A percentile compares a stretch with the other conserved stretches of the same genome.
phyloP scores from a whole-genome alignment of 2,888 invertebrate species.

The Oligia fasciuncula region DNA sequence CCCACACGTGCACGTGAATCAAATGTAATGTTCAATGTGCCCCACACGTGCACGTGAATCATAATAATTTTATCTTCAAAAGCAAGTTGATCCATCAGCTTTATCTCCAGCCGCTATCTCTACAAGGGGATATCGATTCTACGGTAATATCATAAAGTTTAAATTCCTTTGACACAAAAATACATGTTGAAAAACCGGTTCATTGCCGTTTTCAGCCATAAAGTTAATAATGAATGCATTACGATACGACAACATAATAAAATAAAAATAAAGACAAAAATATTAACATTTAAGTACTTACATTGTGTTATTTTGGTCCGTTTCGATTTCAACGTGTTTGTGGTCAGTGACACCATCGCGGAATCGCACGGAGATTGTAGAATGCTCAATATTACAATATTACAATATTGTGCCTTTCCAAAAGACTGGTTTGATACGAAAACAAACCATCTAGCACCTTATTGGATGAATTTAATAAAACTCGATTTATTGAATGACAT shows the following conservation, averaged over 20 bases:
- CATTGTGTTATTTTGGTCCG: slow-evolving; percentile 52
- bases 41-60: slow-evolving; percentile 45
- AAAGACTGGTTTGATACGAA: slow-evolving; percentile 20
- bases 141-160: slow-evolving; percentile 8
- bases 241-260: slow-evolving; percentile 40
- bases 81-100: slow-evolving; percentile 73
- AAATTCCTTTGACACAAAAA: slow-evolving; percentile 9
- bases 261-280: slow-evolving; percentile 27
- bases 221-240: slow-evolving; percentile 49
- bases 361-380: slow-evolving; percentile 11
- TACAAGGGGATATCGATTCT: slow-evolving; percentile 28
- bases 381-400: not conserved
- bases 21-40: not conserved
- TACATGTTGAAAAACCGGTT: slow-evolving; percentile 42
- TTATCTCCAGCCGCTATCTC: slow-evolving; percentile 61
- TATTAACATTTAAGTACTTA: slow-evolving; percentile 39
- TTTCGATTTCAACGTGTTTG: slow-evolving; percentile 23
- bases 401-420: slow-evolving; percentile 13
- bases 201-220: slow-evolving; percentile 52
- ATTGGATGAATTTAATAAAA: slow-evolving; percentile 22
- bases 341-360: slow-evolving; percentile 39
- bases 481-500: slow-evolving; percentile 18
- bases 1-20: slow-evolving; percentile 32
- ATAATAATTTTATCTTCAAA: slow-evolving; percentile 67
- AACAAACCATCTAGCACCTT: slow-evolving; percentile 44